Base-by-base conservation (phyloP, 2,888 invertebrate species). In the Drosophila sordidapex region DNA sequence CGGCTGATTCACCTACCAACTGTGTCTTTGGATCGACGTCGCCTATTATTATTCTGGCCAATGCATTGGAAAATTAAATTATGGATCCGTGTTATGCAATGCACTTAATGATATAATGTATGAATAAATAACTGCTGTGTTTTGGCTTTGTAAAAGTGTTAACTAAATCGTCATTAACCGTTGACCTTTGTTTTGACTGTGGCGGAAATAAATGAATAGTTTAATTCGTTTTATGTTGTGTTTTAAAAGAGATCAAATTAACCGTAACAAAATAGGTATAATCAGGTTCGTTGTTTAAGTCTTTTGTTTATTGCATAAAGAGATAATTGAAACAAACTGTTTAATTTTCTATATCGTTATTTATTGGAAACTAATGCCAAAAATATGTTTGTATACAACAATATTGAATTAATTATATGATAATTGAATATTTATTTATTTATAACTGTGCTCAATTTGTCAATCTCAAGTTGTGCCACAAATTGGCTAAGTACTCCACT, bases 31-130 rank as follows among this genome's bases (percentile, higher is more conserved):
- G 49, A 57, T 73, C n/a, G 61, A 52, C 53, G 56, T 63, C 36
- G 78, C 80, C 15, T 13, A 27, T 87, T 83, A 72, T 87, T 90
- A 87, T 87, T 87, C 87, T 87, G 90, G 76, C 68, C 87, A 83
- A 74, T 88, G 87, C 87, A 88, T 86, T 88, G 87, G 84, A 88
- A 83, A 86, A 87, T 90, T 79, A 86, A 87, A 90, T 87, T 83
- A 87, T 90, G 71, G 79, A 70, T 56, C 63, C 31, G 60, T 25
- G 51, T 87, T 90, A 90, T 88, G 87, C 87, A 87, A 87, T 74
- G 21, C 65, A 15, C n/a, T 52, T 89, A 89, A 89, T 84, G 81
- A 83, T 83, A 83, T 84, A 89, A 89, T 89, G 63, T 40, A 52
- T 56, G 43, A 51, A 68, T 67, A 40, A 43, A 33, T 33, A 49